phyloP scores from a whole-genome alignment of 2,797 vertebrate genomes.

The Coilia nasus region DNA sequence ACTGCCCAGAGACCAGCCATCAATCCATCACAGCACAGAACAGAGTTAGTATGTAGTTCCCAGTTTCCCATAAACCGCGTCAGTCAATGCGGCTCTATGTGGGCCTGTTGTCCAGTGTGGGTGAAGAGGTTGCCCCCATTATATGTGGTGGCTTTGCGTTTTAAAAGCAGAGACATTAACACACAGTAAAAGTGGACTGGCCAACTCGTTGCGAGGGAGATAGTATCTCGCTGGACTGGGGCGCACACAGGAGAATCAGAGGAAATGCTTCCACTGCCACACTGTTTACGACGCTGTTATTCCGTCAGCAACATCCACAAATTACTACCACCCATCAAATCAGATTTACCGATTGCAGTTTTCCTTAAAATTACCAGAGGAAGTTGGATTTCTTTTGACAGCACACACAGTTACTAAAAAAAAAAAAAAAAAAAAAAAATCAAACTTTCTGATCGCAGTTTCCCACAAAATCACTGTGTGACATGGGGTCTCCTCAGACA shows the following conservation, averaged over 20 bases:
- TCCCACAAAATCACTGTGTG: no score
- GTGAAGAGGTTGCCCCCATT: not conserved
- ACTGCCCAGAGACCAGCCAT: constrained; percentile 11
- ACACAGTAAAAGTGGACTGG: constrained; percentile 25
- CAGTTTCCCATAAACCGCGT: constrained; percentile 4
- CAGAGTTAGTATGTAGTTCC: no score
- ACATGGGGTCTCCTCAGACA: no score
- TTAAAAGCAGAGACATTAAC: constrained; percentile 33
- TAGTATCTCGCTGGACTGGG: constrained; percentile 26
- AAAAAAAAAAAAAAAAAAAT: not conserved
- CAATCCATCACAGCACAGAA: constrained; percentile 23
- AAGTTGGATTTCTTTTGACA: not conserved
- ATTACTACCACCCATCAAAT: constrained; percentile 10
- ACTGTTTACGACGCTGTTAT: constrained; percentile 6
- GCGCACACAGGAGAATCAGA: not conserved
- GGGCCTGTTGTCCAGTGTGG: not conserved
- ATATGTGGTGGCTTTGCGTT: constrained; percentile 31
- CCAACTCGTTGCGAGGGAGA: constrained; percentile 35
- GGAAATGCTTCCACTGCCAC: not conserved
- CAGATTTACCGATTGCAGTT: not conserved
- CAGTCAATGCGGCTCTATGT: not conserved
- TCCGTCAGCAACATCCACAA: constrained; percentile 12
- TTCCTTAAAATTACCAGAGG: not conserved
- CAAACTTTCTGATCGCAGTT: not conserved
- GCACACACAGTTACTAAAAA: not conserved